These are phyloP conservation scores for Catonia carolina DNA, from an alignment of 2,888 invertebrate species.

Conservation along the genomic window DNA sequence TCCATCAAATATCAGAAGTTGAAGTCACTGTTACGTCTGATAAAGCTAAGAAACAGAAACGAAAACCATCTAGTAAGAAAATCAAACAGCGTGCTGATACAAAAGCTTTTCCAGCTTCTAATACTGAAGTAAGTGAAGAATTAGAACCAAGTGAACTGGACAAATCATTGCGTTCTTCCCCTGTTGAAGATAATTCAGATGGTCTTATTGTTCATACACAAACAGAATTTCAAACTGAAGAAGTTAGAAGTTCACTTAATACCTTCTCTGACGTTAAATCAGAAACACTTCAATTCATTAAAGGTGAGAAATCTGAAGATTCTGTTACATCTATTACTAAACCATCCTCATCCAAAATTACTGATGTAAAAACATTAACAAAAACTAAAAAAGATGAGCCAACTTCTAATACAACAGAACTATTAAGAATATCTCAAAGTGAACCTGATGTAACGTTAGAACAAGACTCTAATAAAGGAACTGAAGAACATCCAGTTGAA, in stretches of 20 bases:
- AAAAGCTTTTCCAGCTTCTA: constrained; percentile 6
- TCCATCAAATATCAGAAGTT: constrained; percentile 17
- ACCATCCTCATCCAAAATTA: too few relatives aligned
- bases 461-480: not conserved
- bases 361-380: too few relatives aligned
- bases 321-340: too few relatives aligned
- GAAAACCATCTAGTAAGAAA: constrained; percentile 9
- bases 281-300: too few relatives aligned
- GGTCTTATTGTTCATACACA: too few relatives aligned
- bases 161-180: too few relatives aligned
- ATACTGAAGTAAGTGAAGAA: not conserved
- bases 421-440: not conserved
- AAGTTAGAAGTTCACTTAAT: too few relatives aligned
- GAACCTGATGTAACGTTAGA: not conserved
- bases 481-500: constrained; percentile 27
- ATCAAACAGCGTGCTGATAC: constrained; percentile 21
- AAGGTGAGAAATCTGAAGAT: too few relatives aligned
- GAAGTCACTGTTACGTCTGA: constrained; percentile 15
- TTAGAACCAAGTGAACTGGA: not conserved
- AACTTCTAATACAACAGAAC: not conserved
- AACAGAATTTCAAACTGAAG: too few relatives aligned
- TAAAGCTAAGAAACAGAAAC: constrained; percentile 1
- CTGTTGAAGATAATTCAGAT: too few relatives aligned
- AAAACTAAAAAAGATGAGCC: not conserved
- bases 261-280: too few relatives aligned